Base-by-base conservation (phyloP, 2,888 invertebrate genomes). In the Athripsodes cinereus region DNA sequence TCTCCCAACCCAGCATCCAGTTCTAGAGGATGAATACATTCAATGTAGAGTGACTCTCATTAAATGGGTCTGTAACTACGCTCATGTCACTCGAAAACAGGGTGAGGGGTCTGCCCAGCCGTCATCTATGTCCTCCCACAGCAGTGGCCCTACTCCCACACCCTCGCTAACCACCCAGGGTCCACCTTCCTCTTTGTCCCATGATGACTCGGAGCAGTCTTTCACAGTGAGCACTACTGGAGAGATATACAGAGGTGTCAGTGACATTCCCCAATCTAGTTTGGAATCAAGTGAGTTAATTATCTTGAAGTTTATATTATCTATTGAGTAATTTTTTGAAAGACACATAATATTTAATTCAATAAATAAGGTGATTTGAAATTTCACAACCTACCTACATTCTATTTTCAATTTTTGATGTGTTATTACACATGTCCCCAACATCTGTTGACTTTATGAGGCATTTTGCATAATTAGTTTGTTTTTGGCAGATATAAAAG, bases 61-160 rank as follows among this genome's bases (percentile, higher is more conserved):
- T 63, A 91, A 92, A 72, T 96, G 95, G 95, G 81, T 95, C 19
- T 88, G 91, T 0, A 89, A 83, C 66, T 92, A 88, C 67, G 88
- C 89, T 1, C 91, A 92, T 69, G 86, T 89, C 65, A 82, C 85
- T 64, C 86, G 83, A 70, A 83, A 81, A 65, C 80, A 79, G 59
- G 78, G 75, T 53, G 79, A 79, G 20, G 52, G 58, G 1, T 61
- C 60, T 18, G 72, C 70, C 0, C 77, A 76, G 62, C 76, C 77
- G 0, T 76, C 78, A 0, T 78, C 78, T 0, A 75, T 78, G 71
- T 75, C 75, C 1, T 78, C 77, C 0, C 76, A 77, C 34, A 46
- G 52, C 53, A 60, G 63, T 62, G 74, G 72, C 44, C 76, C 73
- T 62, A 74, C 74, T 1, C 71, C 69, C 57, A 75, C 74, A 0